Conservation (phyloP, 2,888 invertebrate genomes). For the Scaptomyza reducta region DNA sequence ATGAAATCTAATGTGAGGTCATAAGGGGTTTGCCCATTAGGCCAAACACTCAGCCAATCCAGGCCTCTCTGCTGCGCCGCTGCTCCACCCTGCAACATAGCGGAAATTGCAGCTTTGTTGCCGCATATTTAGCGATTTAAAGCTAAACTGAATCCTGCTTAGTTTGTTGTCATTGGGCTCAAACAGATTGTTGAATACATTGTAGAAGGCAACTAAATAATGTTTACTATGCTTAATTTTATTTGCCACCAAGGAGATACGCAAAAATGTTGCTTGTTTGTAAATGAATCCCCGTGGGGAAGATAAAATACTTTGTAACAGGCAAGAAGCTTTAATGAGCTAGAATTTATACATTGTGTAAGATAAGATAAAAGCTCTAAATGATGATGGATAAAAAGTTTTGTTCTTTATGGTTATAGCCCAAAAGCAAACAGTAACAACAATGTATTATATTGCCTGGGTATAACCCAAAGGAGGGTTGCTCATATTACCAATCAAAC, state of each 20-base stretch:
- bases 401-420: background rate
- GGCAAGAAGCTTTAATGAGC: background rate
- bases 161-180: background rate
- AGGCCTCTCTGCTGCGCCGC: slow-evolving; percentile 1
- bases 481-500: too few species aligned
- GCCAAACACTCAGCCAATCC: background rate
- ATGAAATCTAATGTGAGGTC: slow-evolving; percentile 77
- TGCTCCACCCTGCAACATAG: slow-evolving; percentile 6
- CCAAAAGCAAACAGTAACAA: background rate
- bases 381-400: background rate
- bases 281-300: background rate
- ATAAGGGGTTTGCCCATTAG: slow-evolving; percentile 13
- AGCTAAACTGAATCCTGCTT: slow-evolving; percentile 21
- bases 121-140: slow-evolving; percentile 66
- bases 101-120: slow-evolving; percentile 67
- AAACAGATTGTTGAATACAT: background rate
- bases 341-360: background rate
- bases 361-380: background rate
- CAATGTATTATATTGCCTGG: too few species aligned
- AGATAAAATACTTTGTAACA: background rate
- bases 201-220: background rate
- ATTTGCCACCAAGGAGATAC: background rate
- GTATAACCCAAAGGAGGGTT: too few species aligned
- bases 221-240: background rate
- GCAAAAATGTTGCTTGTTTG: background rate